phyloP scores from a whole-genome alignment of 2,113 vertebrate genomes.

The Notarius quadriscutis region DNA sequence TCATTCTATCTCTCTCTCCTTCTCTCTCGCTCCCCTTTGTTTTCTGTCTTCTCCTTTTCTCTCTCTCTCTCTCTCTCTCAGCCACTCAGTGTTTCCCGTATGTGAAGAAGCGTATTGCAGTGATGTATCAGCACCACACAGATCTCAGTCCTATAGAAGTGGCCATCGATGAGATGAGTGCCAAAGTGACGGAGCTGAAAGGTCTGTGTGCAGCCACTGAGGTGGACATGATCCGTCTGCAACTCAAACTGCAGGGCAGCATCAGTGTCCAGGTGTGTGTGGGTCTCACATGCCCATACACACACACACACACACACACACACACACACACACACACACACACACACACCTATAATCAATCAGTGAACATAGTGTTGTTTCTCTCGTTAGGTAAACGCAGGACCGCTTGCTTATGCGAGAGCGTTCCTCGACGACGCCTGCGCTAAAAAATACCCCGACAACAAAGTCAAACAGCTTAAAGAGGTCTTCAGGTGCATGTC shows the following conservation, averaged over 20 bases:
- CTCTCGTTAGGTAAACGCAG: slow-evolving; percentile 86
- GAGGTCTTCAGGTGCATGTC: slow-evolving; percentile 90
- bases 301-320: slow-evolving; percentile 10
- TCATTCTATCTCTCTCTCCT: background rate
- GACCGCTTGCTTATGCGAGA: slow-evolving; percentile 92
- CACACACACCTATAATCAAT: background rate
- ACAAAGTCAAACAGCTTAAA: slow-evolving; percentile 95
- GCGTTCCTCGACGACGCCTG: slow-evolving; percentile 91
- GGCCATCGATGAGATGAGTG: slow-evolving; percentile 97
- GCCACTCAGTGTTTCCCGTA: slow-evolving; percentile 97
- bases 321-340: slow-evolving; percentile 17
- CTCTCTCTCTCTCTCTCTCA: slow-evolving; percentile 54
- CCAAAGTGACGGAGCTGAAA: slow-evolving; percentile 87
- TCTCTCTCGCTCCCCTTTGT: background rate
- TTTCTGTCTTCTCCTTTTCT: background rate
- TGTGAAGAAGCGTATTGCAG: slow-evolving; percentile 92
- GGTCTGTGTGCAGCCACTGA: slow-evolving; percentile 86
- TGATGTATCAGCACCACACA: slow-evolving; percentile 97
- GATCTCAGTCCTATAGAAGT: slow-evolving; percentile 98
- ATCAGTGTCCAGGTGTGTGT: slow-evolving; percentile 82
- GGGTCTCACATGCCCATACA: background rate
- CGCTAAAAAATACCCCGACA: slow-evolving; percentile 94
- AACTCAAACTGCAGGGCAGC: slow-evolving; percentile 95
- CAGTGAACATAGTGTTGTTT: background rate
- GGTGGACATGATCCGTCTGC: slow-evolving; percentile 98